Percentiles rank a stretch among this genome's conserved stretches.
Evolutionary conservation across 2,797 vertebrate genomes (phyloP).

Genomic region (Parotocinclus haroldoi): DNA sequence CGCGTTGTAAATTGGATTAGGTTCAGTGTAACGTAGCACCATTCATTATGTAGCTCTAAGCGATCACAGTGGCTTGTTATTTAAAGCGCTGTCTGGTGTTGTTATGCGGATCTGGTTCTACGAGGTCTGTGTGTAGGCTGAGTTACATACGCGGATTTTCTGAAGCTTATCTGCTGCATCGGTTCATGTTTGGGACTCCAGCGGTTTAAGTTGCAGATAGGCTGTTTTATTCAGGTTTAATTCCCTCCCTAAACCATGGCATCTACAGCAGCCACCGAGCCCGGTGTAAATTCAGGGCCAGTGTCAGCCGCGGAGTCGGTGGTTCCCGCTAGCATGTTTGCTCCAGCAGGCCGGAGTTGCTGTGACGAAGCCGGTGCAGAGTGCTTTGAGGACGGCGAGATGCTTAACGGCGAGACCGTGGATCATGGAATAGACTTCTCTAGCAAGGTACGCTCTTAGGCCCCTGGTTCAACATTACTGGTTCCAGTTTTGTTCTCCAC

Average conservation of each 20-base stretch:
- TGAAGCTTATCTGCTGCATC: slow-evolving; percentile 18
- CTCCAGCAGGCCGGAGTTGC: slow-evolving; percentile 76
- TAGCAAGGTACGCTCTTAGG: slow-evolving; percentile 78
- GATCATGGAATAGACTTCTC: slow-evolving; percentile 81
- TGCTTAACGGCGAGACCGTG: slow-evolving; percentile 78
- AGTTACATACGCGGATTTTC: slow-evolving; percentile 10
- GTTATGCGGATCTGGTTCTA: slow-evolving; percentile 1
- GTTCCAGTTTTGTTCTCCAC: no score
- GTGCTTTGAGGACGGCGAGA: slow-evolving; percentile 66
- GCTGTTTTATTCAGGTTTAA: not conserved
- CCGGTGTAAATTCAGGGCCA: slow-evolving; percentile 64
- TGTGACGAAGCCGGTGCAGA: slow-evolving; percentile 65
- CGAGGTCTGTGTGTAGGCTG: not conserved
- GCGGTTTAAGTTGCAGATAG: not conserved
- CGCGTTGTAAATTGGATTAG: rapidly evolving
- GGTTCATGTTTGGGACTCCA: slow-evolving; percentile 20
- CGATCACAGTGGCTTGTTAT: not conserved
- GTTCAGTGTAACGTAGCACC: no score
- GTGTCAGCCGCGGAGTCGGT: slow-evolving; percentile 66
- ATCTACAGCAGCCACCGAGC: slow-evolving; percentile 72
- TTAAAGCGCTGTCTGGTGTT: not conserved
- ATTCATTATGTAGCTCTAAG: not conserved
- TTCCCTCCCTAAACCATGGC: slow-evolving; percentile 66
- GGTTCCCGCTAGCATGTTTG: slow-evolving; percentile 90
- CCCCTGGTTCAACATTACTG: slow-evolving; percentile 1